Conservation (phyloP, 2,888 invertebrate species). For the Scelioninae gen. 1 region DNA sequence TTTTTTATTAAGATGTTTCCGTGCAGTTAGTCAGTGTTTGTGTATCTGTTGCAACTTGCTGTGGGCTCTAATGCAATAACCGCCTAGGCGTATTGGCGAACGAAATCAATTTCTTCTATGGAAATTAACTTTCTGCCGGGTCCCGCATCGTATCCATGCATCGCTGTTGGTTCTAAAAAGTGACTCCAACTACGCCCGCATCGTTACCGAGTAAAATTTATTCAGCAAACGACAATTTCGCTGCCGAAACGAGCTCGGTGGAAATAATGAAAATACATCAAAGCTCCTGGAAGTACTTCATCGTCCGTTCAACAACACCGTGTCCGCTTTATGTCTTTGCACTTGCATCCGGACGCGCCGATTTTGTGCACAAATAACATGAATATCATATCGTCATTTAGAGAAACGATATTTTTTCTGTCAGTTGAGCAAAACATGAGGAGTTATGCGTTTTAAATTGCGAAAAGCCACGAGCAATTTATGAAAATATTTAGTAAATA, state of each 20-base stretch:
- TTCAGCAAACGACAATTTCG: slow-evolving; percentile 67
- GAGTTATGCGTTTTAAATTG: slow-evolving; percentile 8
- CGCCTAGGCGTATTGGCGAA: slow-evolving; percentile 32
- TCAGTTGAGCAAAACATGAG: slow-evolving; percentile 26
- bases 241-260: slow-evolving; percentile 41
- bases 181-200: slow-evolving; percentile 63
- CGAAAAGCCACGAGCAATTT: slow-evolving; percentile 34
- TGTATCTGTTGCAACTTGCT: not conserved
- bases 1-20: slow-evolving; percentile 2
- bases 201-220: slow-evolving; percentile 67
- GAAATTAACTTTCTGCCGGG: slow-evolving; percentile 70
- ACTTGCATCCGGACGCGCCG: slow-evolving; percentile 14
- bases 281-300: slow-evolving; percentile 45
- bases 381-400: slow-evolving; percentile 13
- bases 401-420: slow-evolving; percentile 14
- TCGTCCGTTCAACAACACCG: slow-evolving; percentile 30
- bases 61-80: slow-evolving; percentile 31
- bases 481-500: slow-evolving; percentile 48
- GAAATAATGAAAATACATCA: slow-evolving; percentile 67
- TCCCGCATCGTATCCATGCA: slow-evolving; percentile 63
- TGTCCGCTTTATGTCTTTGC: slow-evolving; percentile 46
- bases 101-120: slow-evolving; percentile 68
- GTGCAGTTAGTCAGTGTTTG: slow-evolving; percentile 24
- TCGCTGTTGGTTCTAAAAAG: slow-evolving; percentile 57
- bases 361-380: slow-evolving; percentile 35